These are phyloP conservation scores for Diadromus collaris DNA, from an alignment of 2,888 invertebrate species.

Conservation along the genomic window DNA sequence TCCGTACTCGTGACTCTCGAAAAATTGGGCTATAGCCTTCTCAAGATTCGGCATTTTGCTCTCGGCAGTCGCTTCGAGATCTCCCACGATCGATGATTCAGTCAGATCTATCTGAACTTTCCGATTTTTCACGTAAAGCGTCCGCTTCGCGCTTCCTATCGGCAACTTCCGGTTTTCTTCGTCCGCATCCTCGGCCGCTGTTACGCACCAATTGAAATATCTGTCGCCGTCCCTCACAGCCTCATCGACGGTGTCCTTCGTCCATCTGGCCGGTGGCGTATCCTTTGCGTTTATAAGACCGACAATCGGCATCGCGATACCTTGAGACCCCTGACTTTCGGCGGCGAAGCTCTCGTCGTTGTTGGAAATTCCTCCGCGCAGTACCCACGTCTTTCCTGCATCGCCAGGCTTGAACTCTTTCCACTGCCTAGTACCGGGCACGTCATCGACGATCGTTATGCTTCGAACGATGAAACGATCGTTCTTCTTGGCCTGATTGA, in stretches of 20 bases:
- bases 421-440: slow-evolving; percentile 73
- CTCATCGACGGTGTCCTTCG: slow-evolving; percentile 78
- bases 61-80: slow-evolving; percentile 71
- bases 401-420: slow-evolving; percentile 70
- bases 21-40: slow-evolving; percentile 77
- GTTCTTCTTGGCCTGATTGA: slow-evolving; percentile 69
- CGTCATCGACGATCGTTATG: slow-evolving; percentile 69
- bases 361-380: slow-evolving; percentile 70
- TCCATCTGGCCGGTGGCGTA: slow-evolving; percentile 74
- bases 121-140: slow-evolving; percentile 76
- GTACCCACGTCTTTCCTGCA: slow-evolving; percentile 72
- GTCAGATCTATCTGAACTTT: slow-evolving; percentile 75
- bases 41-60: slow-evolving; percentile 73
- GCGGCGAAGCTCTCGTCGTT: slow-evolving; percentile 73
- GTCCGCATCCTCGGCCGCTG: slow-evolving; percentile 62
- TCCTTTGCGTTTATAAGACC: slow-evolving; percentile 77
- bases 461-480: slow-evolving; percentile 72
- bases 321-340: slow-evolving; percentile 79
- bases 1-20: slow-evolving; percentile 75
- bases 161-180: slow-evolving; percentile 72
- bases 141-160: slow-evolving; percentile 76
- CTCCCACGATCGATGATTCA: slow-evolving; percentile 75
- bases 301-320: slow-evolving; percentile 79
- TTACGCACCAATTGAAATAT: slow-evolving; percentile 78
- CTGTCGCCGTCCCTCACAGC: slow-evolving; percentile 79